Base-by-base conservation (phyloP, 2,797 vertebrate genomes). In the Periparus ater region DNA sequence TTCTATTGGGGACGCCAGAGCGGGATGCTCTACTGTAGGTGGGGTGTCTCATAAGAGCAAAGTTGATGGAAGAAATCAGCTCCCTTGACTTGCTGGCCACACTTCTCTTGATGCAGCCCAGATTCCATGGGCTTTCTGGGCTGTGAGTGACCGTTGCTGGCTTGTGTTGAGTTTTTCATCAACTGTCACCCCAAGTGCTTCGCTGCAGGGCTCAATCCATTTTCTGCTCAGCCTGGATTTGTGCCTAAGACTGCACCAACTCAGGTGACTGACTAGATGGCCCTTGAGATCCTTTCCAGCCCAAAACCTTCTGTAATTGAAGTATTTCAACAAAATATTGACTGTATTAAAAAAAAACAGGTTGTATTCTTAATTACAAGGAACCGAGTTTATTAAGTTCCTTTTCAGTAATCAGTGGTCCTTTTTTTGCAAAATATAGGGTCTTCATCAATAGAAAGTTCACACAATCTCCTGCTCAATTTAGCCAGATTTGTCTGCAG, bases 51-150 rank as follows among this genome's bases (percentile, higher is more conserved):
- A 32, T 11, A 14, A 54, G 34, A 78, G 16, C 30, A 66, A 15
- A 66, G 14, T 2, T 70, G 14, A 54, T 45, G 18, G 16, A 6
- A 66, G 2, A 60, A 72, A 72, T 72, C 22, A 26, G 3, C 8
- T 53, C 47, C 44, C 53, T 60, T 0, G 3, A 60, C 11, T 38
- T 25, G 34, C 40, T 53, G 34, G 53, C 18, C 47, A 36, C 13
- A 26, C 2, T 34, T 13, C 65, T 47, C 30, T 66, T 60, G 18
- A 53, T 48, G 30, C 47, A 60, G 60, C 19, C 18, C 21, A 72
- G 47, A 42, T 21, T 32, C 7, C 0, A 0, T 0, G 36, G 34
- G 34, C 30, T 36, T 53, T 78, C 53, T 48, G 40, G 60, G 47
- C 10, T 60, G 15, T 10, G 12, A 58, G 30, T 34, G 11, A 9